These are phyloP conservation scores for Astyanax mexicanus DNA, from an alignment of 2,797 vertebrate genomes.

Conservation along the genomic window DNA sequence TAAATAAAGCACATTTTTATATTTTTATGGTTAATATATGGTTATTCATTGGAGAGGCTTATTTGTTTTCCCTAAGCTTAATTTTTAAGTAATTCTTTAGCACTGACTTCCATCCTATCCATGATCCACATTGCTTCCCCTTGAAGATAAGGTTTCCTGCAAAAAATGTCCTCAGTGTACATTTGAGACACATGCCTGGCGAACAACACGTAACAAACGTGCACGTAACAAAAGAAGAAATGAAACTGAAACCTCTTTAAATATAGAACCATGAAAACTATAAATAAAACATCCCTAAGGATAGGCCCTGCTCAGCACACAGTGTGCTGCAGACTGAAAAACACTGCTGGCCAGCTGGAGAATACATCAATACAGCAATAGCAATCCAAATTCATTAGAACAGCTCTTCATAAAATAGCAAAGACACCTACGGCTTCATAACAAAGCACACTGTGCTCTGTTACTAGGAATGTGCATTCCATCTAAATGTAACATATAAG, in stretches of 20 bases:
- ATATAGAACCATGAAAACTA: slow-evolving; percentile 70
- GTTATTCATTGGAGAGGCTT: no score
- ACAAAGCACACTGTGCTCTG: background rate
- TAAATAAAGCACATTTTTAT: no score
- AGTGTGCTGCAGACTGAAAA: slow-evolving; percentile 59
- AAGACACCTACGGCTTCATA: background rate
- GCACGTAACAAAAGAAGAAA: slow-evolving; percentile 23
- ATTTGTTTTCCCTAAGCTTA: no score
- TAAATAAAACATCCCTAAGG: slow-evolving; percentile 70
- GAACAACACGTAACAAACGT: background rate
- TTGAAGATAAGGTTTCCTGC: background rate
- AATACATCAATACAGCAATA: slow-evolving; percentile 1
- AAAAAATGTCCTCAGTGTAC: background rate
- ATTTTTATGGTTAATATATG: no score
- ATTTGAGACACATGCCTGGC: background rate
- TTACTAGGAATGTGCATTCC: no score
- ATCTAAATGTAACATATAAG: no score
- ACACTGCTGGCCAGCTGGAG: slow-evolving; percentile 4
- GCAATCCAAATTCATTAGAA: background rate
- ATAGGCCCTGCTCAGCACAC: slow-evolving; percentile 74
- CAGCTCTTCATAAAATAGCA: background rate
- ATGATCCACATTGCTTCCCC: background rate
- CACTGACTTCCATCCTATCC: background rate
- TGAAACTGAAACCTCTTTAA: slow-evolving; percentile 71
- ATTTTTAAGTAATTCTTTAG: no score